Percentiles rank a stretch among this genome's conserved stretches.
Conservation (phyloP, 2,888 invertebrate genomes). For the Petrophora chlorosata region DNA sequence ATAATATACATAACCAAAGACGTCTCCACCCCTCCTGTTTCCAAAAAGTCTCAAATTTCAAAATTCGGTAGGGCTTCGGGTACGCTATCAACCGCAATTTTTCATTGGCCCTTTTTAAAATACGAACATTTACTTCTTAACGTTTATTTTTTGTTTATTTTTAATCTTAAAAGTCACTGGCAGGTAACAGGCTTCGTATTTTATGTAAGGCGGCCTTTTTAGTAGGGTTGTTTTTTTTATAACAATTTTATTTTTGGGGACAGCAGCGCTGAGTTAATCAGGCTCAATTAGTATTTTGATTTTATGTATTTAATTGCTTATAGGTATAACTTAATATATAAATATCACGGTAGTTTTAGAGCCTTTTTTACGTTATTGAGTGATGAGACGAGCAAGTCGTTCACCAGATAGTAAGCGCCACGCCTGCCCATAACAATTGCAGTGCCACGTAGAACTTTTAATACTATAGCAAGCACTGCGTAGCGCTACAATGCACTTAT, state of each 20-base stretch:
- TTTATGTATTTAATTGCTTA: conserved; percentile 24
- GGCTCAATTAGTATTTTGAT: conserved; percentile 23
- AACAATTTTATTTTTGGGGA: conserved; percentile 32
- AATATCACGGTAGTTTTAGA: no score
- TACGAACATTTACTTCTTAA: conserved; percentile 47
- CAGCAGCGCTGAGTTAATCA: conserved; percentile 19
- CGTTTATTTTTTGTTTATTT: conserved; percentile 51
- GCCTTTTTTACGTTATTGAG: no score
- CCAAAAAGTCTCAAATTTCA: conserved; percentile 60
- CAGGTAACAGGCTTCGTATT: conserved; percentile 43
- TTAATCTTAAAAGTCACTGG: conserved; percentile 42
- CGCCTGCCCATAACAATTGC: no score
- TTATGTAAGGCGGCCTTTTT: conserved; percentile 44
- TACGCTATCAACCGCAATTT: conserved; percentile 65
- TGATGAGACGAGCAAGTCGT: no score
- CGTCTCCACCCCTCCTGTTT: conserved; percentile 34
- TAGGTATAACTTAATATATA: neutral
- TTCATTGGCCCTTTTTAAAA: conserved; percentile 73
- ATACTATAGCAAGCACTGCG: no score
- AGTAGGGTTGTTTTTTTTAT: conserved; percentile 30
- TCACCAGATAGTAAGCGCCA: no score
- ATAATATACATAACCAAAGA: neutral
- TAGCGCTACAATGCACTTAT: no score
- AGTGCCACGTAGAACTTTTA: no score
- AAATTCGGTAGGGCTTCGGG: conserved; percentile 71